These are phyloP conservation scores for Pithys albifrons DNA, from an alignment of 2,113 vertebrate species.

Conservation along the genomic window DNA sequence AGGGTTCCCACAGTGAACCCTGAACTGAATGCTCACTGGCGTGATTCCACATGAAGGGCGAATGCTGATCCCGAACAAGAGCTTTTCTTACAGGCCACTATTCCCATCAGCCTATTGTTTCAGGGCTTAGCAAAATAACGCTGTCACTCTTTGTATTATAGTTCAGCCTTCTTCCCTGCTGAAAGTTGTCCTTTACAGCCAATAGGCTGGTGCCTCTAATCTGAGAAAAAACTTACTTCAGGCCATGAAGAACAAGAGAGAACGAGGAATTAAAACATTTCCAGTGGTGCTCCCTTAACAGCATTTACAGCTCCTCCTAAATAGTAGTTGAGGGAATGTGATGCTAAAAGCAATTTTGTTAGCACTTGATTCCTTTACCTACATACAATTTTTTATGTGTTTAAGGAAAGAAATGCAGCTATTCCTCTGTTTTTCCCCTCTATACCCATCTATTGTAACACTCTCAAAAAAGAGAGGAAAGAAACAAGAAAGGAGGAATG, in stretches of 20 bases:
- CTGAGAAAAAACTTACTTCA: not conserved
- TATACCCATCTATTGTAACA: not conserved
- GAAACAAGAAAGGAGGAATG: not conserved
- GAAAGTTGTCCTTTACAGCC: not conserved
- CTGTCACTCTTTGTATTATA: not conserved
- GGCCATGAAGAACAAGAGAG: not conserved
- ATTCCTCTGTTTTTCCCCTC: not conserved
- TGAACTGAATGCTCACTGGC: not conserved
- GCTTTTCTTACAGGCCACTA: not conserved
- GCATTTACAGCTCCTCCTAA: not conserved
- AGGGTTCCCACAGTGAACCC: not conserved
- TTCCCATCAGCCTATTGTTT: not conserved
- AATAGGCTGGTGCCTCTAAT: not conserved
- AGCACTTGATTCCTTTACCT: not conserved
- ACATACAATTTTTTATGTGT: not conserved
- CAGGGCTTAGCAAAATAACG: not conserved
- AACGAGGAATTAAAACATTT: not conserved
- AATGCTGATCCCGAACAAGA: not conserved
- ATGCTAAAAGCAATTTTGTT: not conserved
- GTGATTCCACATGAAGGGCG: not conserved
- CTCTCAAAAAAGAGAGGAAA: not conserved
- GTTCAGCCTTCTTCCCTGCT: not conserved
- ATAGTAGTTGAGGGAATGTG: not conserved
- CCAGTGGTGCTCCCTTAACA: not conserved
- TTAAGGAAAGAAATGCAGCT: not conserved